Base-by-base conservation (phyloP, 2,888 invertebrate species). In the Diaphora mendica region DNA sequence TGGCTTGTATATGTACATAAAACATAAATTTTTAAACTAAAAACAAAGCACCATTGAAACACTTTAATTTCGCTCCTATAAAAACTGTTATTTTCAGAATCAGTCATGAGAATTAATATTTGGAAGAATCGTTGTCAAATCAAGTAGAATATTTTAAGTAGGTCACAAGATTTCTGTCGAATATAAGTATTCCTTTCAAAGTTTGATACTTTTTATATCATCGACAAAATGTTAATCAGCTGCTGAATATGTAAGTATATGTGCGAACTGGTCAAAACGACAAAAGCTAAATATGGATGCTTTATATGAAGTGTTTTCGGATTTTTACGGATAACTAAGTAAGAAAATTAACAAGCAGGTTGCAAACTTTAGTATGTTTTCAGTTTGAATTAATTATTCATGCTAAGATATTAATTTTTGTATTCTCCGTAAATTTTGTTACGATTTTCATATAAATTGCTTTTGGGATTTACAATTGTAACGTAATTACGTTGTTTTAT, bases 401-500 rank as follows among this genome's bases (percentile, higher is more conserved):
- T 23, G 51, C n/a, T 55, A 23, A 26, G n/a, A 55, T 55, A 11
- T 55, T 11, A 51, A 13, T 59, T 59, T 59, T 23, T 59, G 13
- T 59, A 59, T 59, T 59, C 4, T 13, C 26, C n/a, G 13, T n/a
- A 26, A 55, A 55, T 26, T 55, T 55, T 55, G n/a, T n/a, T n/a
- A n/a, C 2, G n/a, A 55, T n/a, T n/a, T 55, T 51, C n/a, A 9
- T 65, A 9, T 39, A 33, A 30, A 48, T 71, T 78, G 15, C 23
- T 33, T 35, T 33, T 70, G 30, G 55, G 13, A 74, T 70, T 81
- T 76, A 78, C 76, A 70, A 78, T 35, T 4, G 35, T 35, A 35
- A 35, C 35, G 8, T 35, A 11, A 39, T 72, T 70, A 75, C 66
- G 66, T 72, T 77, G 70, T 84, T 79, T 82, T 79, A 80, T 80